Percentiles rank a stretch among this genome's conserved stretches.
Evolutionary conservation across 2,888 invertebrate genomes (phyloP).

Genomic region (Pollenia griseotomentosa): DNA sequence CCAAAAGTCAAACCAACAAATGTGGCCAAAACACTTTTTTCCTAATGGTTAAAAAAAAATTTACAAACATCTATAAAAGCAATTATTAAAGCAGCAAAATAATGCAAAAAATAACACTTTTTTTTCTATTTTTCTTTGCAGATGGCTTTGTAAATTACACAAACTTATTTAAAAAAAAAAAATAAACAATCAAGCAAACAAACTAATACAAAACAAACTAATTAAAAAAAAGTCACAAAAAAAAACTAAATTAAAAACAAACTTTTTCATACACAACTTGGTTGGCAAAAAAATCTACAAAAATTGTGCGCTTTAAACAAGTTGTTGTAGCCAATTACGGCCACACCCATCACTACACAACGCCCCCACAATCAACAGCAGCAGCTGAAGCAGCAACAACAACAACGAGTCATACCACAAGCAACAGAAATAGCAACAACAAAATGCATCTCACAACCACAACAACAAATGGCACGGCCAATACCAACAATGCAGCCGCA

Average conservation of each 20-base stretch:
- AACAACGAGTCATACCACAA: constrained; percentile 30
- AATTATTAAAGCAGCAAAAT: constrained; percentile 15
- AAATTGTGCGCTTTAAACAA: constrained; percentile 77
- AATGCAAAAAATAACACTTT: not conserved
- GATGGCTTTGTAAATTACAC: constrained; percentile 42
- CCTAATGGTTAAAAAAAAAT: constrained; percentile 11
- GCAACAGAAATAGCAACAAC: constrained; percentile 75
- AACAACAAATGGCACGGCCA: constrained; percentile 77
- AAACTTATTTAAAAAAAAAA: not conserved
- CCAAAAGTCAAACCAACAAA: constrained; percentile 83
- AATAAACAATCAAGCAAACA: not conserved
- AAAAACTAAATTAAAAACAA: not conserved
- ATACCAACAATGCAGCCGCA: constrained; percentile 76
- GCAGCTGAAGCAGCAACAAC: constrained; percentile 8
- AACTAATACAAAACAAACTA: constrained; percentile 1
- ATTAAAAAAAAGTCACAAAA: not conserved
- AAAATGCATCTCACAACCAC: constrained; percentile 82
- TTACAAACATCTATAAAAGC: not conserved
- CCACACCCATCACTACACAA: constrained; percentile 70
- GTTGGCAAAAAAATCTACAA: constrained; percentile 64
- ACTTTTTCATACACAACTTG: constrained; percentile 36
- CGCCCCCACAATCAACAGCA: constrained; percentile 27
- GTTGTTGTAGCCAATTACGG: constrained; percentile 76
- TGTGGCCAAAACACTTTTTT: constrained; percentile 77
- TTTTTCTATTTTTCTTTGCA: constrained; percentile 47